Evolutionary conservation across 1,140 invertebrate genomes (phyloP), one percentile per base, ranked within the genome.

Genomic region (Diachasmimorpha longicaudata): DNA sequence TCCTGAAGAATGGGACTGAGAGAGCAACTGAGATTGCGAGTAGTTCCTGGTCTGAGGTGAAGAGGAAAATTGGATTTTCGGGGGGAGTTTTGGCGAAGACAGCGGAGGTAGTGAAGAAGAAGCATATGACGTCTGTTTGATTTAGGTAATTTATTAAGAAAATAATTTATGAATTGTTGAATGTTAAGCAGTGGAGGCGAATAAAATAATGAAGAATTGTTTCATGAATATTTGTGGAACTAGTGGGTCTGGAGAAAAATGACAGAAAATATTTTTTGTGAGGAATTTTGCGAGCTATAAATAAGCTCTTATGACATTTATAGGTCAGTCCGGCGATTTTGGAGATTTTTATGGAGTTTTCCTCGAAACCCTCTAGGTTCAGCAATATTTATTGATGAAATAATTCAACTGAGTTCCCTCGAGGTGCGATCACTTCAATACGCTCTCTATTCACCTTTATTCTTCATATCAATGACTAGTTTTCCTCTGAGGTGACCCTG

Each of bases 401-500:
- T 31, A 31, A 31, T 31, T 6, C 31, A 6, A 31, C 6, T 31
- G 6, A 31, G 6, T 31, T 31, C 31, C 31, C 6, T 31, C 31
- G 31, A 31, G 2, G 2, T 31, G 2, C 6, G 2, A 31, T 31
- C 31, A 31, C 31, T 42, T 13, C 4, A 42, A 8, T 37, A 42
- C 36, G 37, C n/a, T 46, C 19, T 25, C 13, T 71, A 19, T 71
- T 46, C n/a, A 13, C 13, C 11, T 42, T 42, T 67, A 76, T 74
- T 78, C 74, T 72, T 83, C 83, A 89, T 85, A 68, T 91, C 88
- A 63, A 96, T 89, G 11, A 96, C 92, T 77, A 94, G 88, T 91
- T 97, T 97, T 36, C 96, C 96, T 82, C 95, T 87, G 55, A 93
- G 87, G 85, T 96, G 94, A 2, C 94, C 93, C 71, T 88, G 78